Evolutionary conservation across 2,888 invertebrate genomes (phyloP), one percentile per base, ranked within the genome.

Genomic region (Arctia plantaginis): DNA sequence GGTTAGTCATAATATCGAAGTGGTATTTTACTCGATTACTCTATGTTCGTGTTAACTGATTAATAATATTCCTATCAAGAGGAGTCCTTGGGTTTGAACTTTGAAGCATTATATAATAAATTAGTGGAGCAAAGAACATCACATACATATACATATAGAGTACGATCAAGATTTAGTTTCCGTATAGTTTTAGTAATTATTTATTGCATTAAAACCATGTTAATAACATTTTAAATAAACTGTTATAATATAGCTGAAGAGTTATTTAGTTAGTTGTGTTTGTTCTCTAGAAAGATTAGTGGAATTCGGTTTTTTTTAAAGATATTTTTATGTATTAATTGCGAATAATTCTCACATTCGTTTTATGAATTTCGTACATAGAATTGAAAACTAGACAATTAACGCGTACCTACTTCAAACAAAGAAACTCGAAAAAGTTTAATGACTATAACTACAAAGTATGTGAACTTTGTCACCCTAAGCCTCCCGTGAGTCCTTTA

Each of bases 61-160:
- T 80, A 84, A 80, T 83, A 81, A 78, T 75, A 84, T 76, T 66
- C 77, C 72, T 18, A 70, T 79, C 77, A 80, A 80, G 77, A 62
- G 76, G 70, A 55, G 74, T 74, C 76, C 76, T 78, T 68, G 76
- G 65, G 74, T 72, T 78, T 44, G 67, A 72, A 74, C 73, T 83
- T 83, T 77, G 81, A 76, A 72, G 69, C 73, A 51, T 23, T 23
- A 23, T 23, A 10, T 23, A 75, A 72, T 33, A 23, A 62, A 68
- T 74, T 72, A 79, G 76, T 73, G 71, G 77, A 71, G 66, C 62
- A 71, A 33, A 64, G 69, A 47, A 64, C 64, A 65, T 69, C 68
- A 74, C 75, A 74, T 73, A 23, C 10, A 23, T 80, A n/a, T n/a
- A n/a, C 44, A 62, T n/a, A n/a, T n/a, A n/a, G n/a, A 69, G 71